Base-by-base conservation (phyloP, 2,113 vertebrate genomes). In the Lepisosteus oculatus region DNA sequence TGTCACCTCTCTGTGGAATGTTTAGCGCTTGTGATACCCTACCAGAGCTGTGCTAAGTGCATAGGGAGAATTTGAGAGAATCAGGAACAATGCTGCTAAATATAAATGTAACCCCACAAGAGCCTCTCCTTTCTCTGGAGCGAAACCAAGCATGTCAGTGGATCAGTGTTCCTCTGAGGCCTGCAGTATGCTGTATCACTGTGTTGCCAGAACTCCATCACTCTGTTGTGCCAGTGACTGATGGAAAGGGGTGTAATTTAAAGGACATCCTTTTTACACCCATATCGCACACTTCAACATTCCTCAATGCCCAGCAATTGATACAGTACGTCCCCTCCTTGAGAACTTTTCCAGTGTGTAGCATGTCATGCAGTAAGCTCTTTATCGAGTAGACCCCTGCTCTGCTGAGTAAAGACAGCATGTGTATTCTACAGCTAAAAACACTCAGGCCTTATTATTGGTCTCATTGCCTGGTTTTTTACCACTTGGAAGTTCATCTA, bases 381-480 rank as follows among this genome's bases (percentile, higher is more conserved):
- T 6, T 29, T 51, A 51, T 64, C 3, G 17, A 17, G 62, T 41
- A 17, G 17, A 51, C 29, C 3, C 42, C 43, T 0, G 64, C 5
- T 47, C 43, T 47, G 11, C 14, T 2, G 43, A 66, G 64, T 44
- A 51, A 51, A 51, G 47, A 51, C 47, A 6, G 47, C 47, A 51
- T 9, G 47, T 29, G 29, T 9, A 59, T 3, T 59, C n/a, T 12
- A 59, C 29, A 29, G 29, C 29, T 29, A 29, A 29, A 29, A 29
- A 29, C 6, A 29, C 62, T 17, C 15, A 64, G 42, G 8, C 5
- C 17, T 41, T 64, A 9, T 64, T 64, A 42, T 64, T 6, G 6
- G 62, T 69, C 57, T 29, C 66, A 15, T 59, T 67, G 15, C n/a
- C 15, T 63, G 17, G 29, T 8, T 69, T 44, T 59, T 47, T 14